Evolutionary conservation across 2,113 vertebrate genomes (phyloP).

Genomic region (Hypomesus transpacificus): DNA sequence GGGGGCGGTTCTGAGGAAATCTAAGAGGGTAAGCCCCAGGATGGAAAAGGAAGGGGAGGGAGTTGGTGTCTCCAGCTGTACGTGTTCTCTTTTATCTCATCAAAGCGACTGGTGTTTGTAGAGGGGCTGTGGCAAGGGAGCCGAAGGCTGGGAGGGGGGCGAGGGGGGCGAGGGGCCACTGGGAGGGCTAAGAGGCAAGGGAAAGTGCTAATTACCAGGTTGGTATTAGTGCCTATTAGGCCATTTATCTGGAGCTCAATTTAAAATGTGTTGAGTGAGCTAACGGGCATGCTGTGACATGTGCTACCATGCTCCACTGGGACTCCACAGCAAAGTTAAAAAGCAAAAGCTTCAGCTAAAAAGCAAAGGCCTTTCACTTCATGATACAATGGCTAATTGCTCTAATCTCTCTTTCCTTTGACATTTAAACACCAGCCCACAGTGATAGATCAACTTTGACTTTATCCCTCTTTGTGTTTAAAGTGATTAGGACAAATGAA

Average conservation of each 20-base stretch:
- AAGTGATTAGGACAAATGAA: conserved; percentile 39
- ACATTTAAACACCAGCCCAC: not conserved
- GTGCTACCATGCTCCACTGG: conserved; percentile 1
- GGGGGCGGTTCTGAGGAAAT: conserved; percentile 11
- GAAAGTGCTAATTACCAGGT: conserved; percentile 48
- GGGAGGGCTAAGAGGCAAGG: conserved; percentile 27
- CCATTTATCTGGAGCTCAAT: conserved; percentile 37
- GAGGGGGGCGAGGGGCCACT: not conserved
- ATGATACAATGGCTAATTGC: conserved; percentile 32
- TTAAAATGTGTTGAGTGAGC: conserved; percentile 43
- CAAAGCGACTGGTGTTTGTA: conserved; percentile 42
- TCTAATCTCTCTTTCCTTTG: no score
- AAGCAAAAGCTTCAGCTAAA: not conserved
- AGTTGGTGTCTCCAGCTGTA: conserved; percentile 41
- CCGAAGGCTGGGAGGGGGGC: not conserved
- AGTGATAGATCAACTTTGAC: conserved; percentile 15
- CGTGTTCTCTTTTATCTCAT: conserved; percentile 34
- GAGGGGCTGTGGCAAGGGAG: conserved; percentile 23
- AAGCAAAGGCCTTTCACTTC: conserved; percentile 5
- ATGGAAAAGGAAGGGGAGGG: conserved; percentile 27
- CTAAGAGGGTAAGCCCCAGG: not conserved
- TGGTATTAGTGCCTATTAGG: conserved; percentile 41
- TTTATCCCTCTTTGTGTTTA: conserved; percentile 16
- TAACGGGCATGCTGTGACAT: conserved; percentile 30
- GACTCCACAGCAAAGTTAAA: conserved; percentile 18